These are phyloP conservation scores for Catotricha subobsoleta DNA, from an alignment of 2,888 invertebrate genomes.

Conservation along the genomic window DNA sequence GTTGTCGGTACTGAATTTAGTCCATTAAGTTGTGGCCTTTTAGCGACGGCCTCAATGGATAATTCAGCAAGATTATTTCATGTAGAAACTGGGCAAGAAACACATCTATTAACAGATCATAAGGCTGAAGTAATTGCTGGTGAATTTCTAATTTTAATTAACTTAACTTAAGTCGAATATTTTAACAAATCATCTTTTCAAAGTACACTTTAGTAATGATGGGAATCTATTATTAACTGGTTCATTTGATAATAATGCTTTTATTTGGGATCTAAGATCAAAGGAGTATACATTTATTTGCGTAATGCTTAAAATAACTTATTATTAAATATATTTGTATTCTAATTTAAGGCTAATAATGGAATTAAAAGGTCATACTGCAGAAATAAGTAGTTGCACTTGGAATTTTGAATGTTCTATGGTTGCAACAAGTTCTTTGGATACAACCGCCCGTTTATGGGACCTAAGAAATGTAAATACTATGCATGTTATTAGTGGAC, in stretches of 20 bases:
- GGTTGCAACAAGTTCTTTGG: slow-evolving; percentile 51
- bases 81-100: slow-evolving; percentile 41
- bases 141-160: too few species aligned
- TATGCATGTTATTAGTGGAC: slow-evolving; percentile 39
- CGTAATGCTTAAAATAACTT: not conserved
- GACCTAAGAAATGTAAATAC: slow-evolving; percentile 39
- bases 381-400: slow-evolving; percentile 48
- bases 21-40: slow-evolving; percentile 37
- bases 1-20: slow-evolving; percentile 53
- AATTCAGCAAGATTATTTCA: slow-evolving; percentile 53
- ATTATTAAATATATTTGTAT: not conserved
- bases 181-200: too few species aligned
- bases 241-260: slow-evolving; percentile 60
- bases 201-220: slow-evolving; percentile 50
- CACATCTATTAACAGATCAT: slow-evolving; percentile 45
- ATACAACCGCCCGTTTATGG: slow-evolving; percentile 53
- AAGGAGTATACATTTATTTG: slow-evolving; percentile 31
- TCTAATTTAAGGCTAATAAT: slow-evolving; percentile 15
- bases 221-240: slow-evolving; percentile 56
- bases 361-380: slow-evolving; percentile 41
- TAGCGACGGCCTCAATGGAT: slow-evolving; percentile 64
- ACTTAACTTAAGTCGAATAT: too few species aligned
- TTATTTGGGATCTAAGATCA: slow-evolving; percentile 53
- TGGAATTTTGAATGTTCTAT: slow-evolving; percentile 48
- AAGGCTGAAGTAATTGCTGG: slow-evolving; percentile 56